Evolutionary conservation across 2,888 invertebrate genomes (phyloP).

Genomic region (Smittia sp.): DNA sequence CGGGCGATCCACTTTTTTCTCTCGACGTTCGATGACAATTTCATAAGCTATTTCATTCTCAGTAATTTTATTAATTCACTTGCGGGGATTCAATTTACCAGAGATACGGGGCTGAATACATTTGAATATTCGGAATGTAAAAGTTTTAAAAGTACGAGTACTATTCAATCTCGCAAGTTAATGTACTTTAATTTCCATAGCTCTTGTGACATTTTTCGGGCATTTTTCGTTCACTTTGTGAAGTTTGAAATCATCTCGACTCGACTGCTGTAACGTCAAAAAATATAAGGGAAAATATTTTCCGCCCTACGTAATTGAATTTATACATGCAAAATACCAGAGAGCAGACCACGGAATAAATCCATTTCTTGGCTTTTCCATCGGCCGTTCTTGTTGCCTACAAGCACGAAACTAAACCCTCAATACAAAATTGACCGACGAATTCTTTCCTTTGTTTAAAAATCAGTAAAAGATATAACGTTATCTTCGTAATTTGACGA

Average conservation of each 20-base stretch:
- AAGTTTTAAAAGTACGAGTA: not conserved
- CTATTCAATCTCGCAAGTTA: conserved; percentile 34
- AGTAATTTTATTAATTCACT: conserved; percentile 40
- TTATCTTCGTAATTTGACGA: not conserved
- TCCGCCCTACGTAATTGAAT: no score
- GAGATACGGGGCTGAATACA: not conserved
- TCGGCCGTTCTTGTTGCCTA: no score
- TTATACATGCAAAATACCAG: no score
- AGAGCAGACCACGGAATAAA: no score
- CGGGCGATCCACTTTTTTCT: not conserved
- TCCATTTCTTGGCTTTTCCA: no score
- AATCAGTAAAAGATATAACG: not conserved
- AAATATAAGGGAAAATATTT: no score
- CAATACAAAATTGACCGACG: not conserved
- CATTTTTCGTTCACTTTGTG: not conserved
- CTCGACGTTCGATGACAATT: not conserved
- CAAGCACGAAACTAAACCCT: not conserved
- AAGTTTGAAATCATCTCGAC: no score
- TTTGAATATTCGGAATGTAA: not conserved
- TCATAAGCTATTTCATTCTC: conserved; percentile 17
- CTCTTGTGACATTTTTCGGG: not conserved
- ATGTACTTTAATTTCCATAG: conserved; percentile 21
- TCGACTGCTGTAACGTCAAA: no score
- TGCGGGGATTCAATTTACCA: conserved; percentile 38
- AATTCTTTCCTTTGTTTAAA: not conserved